Evolutionary conservation across 2,888 invertebrate genomes (phyloP).

Genomic region (Argyresthia albistria): DNA sequence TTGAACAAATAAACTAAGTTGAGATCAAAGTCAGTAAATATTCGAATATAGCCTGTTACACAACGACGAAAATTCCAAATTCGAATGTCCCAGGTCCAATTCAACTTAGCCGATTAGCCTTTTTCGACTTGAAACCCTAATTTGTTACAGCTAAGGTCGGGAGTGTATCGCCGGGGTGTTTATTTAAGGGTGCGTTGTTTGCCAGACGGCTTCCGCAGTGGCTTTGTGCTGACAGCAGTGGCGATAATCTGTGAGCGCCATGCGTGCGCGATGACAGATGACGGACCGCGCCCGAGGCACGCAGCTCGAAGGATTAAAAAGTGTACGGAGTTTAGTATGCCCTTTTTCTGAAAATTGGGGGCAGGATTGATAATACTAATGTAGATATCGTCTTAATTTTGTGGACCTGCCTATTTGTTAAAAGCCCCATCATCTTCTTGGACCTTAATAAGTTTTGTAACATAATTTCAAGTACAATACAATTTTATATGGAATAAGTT

Average conservation of each 20-base stretch:
- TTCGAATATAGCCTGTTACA: neutral
- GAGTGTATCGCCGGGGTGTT: neutral
- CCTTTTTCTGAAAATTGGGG: too few species aligned
- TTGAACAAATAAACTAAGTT: neutral
- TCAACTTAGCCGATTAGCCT: too few species aligned
- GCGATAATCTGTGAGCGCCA: slow-evolving; percentile 1
- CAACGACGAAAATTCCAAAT: neutral
- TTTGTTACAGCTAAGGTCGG: neutral
- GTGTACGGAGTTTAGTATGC: neutral
- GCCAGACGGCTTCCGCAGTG: neutral
- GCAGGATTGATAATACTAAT: too few species aligned
- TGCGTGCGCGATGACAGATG: slow-evolving; percentile 2
- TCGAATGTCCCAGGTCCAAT: neutral
- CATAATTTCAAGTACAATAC: too few species aligned
- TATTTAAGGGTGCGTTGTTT: slow-evolving; percentile 1
- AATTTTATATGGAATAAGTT: too few species aligned
- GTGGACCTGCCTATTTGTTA: too few species aligned
- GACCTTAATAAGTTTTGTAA: too few species aligned
- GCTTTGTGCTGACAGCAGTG: neutral
- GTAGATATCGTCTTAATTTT: too few species aligned
- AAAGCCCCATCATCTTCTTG: too few species aligned
- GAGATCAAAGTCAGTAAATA: neutral
- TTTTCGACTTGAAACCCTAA: too few species aligned
- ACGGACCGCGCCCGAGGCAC: neutral
- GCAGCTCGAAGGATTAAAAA: neutral